Conservation (phyloP, 23 tunicate species). For the Clavelina lepadiformis region DNA sequence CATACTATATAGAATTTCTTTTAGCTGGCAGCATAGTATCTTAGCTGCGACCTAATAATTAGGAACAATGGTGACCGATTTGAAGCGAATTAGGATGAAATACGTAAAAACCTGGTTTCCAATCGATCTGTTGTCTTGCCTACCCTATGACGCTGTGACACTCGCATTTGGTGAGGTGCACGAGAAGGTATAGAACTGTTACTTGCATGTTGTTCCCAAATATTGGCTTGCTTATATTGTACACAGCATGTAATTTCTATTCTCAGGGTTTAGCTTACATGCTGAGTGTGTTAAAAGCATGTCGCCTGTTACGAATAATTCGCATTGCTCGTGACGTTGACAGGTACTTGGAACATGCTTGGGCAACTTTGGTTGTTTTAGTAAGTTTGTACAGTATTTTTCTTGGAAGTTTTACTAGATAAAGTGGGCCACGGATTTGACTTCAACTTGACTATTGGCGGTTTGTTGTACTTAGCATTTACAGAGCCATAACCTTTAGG, state of each 20-base stretch:
- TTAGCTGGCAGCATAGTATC: no score
- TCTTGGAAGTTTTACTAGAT: no score
- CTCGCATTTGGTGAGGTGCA: conserved; percentile 32
- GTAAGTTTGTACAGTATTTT: no score
- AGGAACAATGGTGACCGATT: conserved; percentile 65
- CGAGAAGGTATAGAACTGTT: conserved; percentile 20
- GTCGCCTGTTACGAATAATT: conserved; percentile 52
- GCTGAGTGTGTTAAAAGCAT: conserved; percentile 54
- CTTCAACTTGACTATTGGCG: no score
- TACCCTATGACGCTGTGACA: conserved; percentile 64
- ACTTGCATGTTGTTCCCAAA: no score
- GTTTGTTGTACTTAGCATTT: no score
- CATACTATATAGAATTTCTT: no score
- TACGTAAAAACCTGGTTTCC: conserved; percentile 70
- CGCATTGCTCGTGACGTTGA: conserved; percentile 73
- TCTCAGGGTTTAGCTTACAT: conserved; percentile 39
- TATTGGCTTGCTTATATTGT: no score
- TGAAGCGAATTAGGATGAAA: conserved; percentile 44
- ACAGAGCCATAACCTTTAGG: background rate
- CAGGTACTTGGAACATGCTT: conserved; percentile 55
- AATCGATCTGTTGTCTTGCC: conserved; percentile 52
- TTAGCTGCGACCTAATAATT: background rate
- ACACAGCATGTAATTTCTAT: background rate
- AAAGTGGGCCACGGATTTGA: no score
- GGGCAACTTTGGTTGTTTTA: conserved; percentile 57